Evolutionary conservation across 2,797 vertebrate genomes (phyloP).

Genomic region (Streptopelia turtur): DNA sequence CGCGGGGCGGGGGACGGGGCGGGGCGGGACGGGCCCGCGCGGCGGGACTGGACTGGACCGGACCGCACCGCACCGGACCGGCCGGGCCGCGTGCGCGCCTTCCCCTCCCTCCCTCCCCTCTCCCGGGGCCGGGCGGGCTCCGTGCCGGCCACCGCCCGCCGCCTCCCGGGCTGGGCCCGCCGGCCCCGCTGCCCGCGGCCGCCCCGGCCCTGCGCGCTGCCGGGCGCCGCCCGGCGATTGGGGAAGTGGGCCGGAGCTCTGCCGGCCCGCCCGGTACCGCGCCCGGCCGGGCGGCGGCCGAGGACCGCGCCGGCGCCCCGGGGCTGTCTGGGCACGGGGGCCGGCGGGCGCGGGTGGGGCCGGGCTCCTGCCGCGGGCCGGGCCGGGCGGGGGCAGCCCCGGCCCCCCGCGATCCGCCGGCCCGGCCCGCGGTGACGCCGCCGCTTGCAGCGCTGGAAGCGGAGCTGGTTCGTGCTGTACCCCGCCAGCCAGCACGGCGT

Average conservation of each 20-base stretch:
- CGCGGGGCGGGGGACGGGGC: no score
- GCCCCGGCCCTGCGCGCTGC: not conserved
- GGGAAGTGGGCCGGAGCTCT: not conserved
- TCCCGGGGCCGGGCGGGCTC: not conserved
- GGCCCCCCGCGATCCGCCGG: not conserved
- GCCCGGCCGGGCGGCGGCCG: not conserved
- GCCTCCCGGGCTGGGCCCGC: not conserved
- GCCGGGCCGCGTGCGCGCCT: no score
- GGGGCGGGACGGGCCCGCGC: no score
- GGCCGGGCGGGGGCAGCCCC: not conserved
- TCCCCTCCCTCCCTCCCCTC: not conserved
- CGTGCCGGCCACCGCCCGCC: not conserved
- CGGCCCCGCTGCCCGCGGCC: not conserved
- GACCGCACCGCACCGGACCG: no score
- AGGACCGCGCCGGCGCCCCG: no score
- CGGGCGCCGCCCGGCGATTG: not conserved
- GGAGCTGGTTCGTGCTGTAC: slow-evolving; percentile 93
- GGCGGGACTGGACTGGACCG: no score
- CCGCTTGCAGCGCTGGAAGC: slow-evolving; percentile 90
- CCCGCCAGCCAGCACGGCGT: slow-evolving; percentile 94
- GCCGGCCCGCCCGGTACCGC: not conserved
- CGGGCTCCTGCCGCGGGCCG: not conserved
- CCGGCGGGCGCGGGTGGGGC: not conserved
- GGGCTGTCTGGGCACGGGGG: not conserved
- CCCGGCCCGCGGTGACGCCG: not conserved